A percentile compares a stretch with the other conserved stretches of the same genome.
These are phyloP conservation scores for Euzetes globulus DNA, from an alignment of 2,888 invertebrate genomes.

Conservation along the genomic window DNA sequence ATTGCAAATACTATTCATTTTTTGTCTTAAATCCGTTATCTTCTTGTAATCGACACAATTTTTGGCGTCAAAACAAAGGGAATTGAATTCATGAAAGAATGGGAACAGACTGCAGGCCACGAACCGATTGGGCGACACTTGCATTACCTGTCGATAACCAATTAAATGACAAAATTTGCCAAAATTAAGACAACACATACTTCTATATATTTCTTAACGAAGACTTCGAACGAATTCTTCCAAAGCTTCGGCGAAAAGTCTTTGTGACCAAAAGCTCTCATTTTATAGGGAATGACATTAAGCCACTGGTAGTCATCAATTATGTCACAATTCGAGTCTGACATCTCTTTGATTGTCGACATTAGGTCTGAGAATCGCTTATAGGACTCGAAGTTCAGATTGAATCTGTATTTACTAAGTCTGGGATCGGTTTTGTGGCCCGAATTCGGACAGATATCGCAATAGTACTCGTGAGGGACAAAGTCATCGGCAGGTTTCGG, in stretches of 20 bases:
- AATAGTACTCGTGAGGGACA: background rate
- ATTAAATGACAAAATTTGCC: background rate
- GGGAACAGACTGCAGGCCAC: slow-evolving; percentile 1
- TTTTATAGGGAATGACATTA: background rate
- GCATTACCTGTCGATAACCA: background rate
- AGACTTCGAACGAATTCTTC: background rate
- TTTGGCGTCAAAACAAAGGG: background rate
- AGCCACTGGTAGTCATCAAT: background rate
- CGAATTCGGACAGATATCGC: background rate
- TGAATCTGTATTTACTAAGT: background rate
- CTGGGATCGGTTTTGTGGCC: background rate
- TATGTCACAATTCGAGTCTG: background rate
- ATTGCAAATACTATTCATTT: background rate
- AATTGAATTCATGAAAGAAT: background rate
- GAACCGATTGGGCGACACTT: background rate
- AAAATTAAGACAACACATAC: background rate
- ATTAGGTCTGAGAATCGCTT: background rate
- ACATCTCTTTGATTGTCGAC: background rate
- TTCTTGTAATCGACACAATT: background rate
- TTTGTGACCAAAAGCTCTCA: background rate
- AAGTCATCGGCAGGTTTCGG: background rate
- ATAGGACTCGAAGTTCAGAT: background rate
- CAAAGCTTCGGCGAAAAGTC: background rate
- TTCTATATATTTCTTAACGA: background rate
- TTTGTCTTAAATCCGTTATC: background rate